Conservation (phyloP, 2,113 vertebrate species). For the Nestor notabilis region DNA sequence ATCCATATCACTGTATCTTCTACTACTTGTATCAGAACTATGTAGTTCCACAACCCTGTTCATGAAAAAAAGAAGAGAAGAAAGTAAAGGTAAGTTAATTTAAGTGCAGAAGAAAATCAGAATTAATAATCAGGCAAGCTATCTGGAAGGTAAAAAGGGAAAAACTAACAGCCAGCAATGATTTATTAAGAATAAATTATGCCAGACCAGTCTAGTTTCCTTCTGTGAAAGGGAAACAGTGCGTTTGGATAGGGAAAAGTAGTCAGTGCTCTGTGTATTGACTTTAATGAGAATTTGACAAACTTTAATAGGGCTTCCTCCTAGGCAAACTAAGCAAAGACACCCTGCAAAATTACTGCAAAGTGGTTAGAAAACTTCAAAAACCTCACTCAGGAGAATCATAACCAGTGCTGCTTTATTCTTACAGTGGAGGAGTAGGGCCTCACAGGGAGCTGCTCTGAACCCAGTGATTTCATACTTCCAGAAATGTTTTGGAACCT, state of each 20-base stretch:
- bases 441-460: background rate
- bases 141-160: background rate
- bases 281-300: background rate
- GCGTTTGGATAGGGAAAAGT: background rate
- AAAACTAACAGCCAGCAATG: background rate
- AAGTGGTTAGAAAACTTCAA: background rate
- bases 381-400: background rate
- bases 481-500: background rate
- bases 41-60: background rate
- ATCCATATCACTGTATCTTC: background rate
- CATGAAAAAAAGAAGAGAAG: background rate
- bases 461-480: background rate
- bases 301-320: background rate
- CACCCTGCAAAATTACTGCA: background rate
- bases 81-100: background rate
- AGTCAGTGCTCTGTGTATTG: background rate
- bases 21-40: background rate
- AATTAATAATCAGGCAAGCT: background rate
- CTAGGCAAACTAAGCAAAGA: background rate
- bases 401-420: background rate
- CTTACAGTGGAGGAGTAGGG: background rate
- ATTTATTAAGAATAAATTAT: slow-evolving; percentile 32
- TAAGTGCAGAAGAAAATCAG: background rate
- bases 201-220: background rate
- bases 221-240: background rate